A percentile compares a stretch with the other conserved stretches of the same genome.
These are phyloP conservation scores for Hassar affinis DNA, from an alignment of 2,113 vertebrate species.

Conservation along the genomic window DNA sequence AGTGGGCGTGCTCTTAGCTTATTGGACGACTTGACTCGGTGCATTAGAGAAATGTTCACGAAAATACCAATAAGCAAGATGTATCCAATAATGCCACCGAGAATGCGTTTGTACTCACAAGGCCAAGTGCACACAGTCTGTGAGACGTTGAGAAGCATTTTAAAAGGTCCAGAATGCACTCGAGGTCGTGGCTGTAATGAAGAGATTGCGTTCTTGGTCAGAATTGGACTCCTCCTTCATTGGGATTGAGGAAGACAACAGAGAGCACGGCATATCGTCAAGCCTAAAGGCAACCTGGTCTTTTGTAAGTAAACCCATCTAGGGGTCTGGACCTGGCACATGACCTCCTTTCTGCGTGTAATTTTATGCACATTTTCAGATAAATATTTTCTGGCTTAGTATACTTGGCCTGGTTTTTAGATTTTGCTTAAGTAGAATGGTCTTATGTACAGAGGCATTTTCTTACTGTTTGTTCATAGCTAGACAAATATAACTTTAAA, in stretches of 20 bases:
- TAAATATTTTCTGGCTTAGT: too few relatives aligned
- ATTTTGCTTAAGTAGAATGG: background rate
- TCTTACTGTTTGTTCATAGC: background rate
- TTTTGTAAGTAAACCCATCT: conserved; percentile 64
- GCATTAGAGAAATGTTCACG: background rate
- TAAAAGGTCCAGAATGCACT: conserved; percentile 41
- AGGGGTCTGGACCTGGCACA: background rate
- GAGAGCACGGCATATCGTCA: conserved; percentile 58
- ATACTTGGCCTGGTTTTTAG: background rate
- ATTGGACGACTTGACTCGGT: conserved; percentile 29
- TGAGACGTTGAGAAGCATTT: conserved; percentile 30
- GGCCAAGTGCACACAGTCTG: conserved; percentile 4
- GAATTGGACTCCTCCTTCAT: conserved; percentile 49
- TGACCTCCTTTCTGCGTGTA: background rate
- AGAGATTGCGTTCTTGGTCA: conserved; percentile 55
- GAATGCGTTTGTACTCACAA: conserved; percentile 45
- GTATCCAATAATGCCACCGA: background rate
- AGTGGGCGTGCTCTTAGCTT: conserved; percentile 34
- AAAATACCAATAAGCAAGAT: conserved; percentile 3
- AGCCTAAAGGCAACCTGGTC: conserved; percentile 62
- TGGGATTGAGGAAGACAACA: conserved; percentile 60
- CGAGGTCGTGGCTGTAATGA: conserved; percentile 56
- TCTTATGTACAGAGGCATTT: background rate
- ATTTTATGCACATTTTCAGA: background rate
- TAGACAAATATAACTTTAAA: background rate